phyloP scores from a whole-genome alignment of 1,140 invertebrate species.

The Apis dorsata region DNA sequence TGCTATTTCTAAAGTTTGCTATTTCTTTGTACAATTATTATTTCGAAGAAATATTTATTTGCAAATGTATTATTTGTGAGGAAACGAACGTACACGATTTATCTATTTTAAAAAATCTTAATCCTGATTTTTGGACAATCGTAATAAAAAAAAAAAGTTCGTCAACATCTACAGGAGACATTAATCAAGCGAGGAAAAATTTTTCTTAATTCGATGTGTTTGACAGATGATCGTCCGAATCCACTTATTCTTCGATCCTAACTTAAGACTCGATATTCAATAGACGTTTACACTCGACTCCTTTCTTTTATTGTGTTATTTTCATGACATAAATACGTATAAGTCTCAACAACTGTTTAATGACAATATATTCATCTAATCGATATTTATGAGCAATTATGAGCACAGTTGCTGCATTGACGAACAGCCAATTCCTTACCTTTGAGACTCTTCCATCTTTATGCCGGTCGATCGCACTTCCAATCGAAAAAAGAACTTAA shows the following conservation, averaged over 20 bases:
- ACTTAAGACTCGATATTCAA: not conserved
- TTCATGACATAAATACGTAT: not conserved
- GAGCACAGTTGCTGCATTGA: too few species aligned
- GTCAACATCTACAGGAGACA: too few species aligned
- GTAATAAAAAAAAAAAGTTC: not conserved
- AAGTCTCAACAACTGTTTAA: not conserved
- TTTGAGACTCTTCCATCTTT: slow-evolving; percentile 69
- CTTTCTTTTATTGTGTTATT: not conserved
- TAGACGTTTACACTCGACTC: not conserved
- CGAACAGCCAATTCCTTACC: slow-evolving; percentile 46
- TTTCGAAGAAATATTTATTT: too few species aligned
- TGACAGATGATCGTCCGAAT: not conserved
- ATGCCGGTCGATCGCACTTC: not conserved
- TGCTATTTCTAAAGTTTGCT: too few species aligned
- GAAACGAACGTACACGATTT: too few species aligned
- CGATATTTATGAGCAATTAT: not conserved
- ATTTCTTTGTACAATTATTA: too few species aligned
- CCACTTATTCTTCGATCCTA: not conserved
- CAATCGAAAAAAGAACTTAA: slow-evolving; percentile 11
- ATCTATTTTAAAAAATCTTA: too few species aligned
- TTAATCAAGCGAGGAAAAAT: not conserved
- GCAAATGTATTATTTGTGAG: too few species aligned
- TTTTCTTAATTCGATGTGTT: not conserved
- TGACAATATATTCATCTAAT: not conserved
- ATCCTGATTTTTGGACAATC: not conserved